Evolutionary conservation across 2,888 invertebrate genomes (phyloP).

Genomic region (Cheilosia urbana): DNA sequence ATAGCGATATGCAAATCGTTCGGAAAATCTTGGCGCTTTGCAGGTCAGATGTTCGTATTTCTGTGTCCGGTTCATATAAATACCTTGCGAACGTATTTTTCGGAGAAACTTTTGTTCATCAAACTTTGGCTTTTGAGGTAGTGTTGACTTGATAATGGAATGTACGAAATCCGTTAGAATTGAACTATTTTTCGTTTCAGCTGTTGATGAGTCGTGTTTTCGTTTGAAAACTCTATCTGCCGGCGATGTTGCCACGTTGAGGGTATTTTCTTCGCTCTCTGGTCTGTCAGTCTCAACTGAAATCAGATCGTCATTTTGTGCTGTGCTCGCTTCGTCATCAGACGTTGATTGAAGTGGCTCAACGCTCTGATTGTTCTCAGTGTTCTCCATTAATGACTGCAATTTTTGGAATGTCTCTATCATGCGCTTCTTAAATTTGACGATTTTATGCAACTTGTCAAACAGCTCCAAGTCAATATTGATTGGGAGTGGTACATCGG

Average conservation of each 20-base stretch:
- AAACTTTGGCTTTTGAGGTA: constrained; percentile 85
- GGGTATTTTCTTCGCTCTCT: background rate
- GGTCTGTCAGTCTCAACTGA: background rate
- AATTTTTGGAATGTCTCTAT: constrained; percentile 80
- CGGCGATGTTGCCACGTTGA: constrained; percentile 2
- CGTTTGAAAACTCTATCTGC: constrained; percentile 22
- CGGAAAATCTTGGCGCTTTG: constrained; percentile 87
- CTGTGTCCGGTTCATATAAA: constrained; percentile 86
- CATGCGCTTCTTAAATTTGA: constrained; percentile 80
- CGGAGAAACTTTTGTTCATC: constrained; percentile 90
- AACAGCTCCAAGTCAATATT: constrained; percentile 77
- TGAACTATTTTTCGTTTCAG: constrained; percentile 76
- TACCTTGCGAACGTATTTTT: constrained; percentile 87
- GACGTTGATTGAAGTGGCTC: background rate
- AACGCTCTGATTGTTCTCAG: constrained; percentile 7
- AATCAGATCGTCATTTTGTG: constrained; percentile 38
- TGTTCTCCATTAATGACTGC: constrained; percentile 79
- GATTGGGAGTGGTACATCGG: background rate
- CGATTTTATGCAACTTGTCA: constrained; percentile 78
- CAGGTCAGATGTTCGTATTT: constrained; percentile 90
- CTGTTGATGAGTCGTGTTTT: background rate
- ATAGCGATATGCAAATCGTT: constrained; percentile 81
- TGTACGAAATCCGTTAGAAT: constrained; percentile 86
- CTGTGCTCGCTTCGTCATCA: background rate
- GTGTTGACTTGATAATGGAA: constrained; percentile 85